These are phyloP conservation scores for Synanceia verrucosa DNA, from an alignment of 2,797 vertebrate genomes.

Conservation along the genomic window DNA sequence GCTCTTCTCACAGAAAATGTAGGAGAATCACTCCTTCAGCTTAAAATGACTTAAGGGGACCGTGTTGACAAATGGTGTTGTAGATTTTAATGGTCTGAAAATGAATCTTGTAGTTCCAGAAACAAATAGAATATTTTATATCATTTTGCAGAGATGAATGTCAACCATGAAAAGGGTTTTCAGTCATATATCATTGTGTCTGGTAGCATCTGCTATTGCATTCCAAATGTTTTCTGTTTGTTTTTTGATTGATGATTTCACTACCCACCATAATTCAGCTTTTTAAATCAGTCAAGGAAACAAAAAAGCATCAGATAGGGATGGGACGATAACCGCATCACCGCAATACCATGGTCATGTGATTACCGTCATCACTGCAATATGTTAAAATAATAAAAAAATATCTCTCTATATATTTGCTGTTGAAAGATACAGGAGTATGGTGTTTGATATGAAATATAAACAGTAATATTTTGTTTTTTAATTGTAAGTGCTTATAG, in stretches of 20 bases:
- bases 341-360: too few relatives aligned
- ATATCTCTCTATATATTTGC: too few relatives aligned
- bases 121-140: neutral
- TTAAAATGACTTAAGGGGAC: neutral
- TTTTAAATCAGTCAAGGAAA: neutral
- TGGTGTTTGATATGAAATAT: too few relatives aligned
- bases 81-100: neutral
- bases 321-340: too few relatives aligned
- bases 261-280: neutral
- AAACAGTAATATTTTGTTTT: too few relatives aligned
- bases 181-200: neutral
- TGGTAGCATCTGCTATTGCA: neutral
- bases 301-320: too few relatives aligned
- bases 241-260: neutral
- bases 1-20: neutral
- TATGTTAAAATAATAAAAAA: too few relatives aligned
- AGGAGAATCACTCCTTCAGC: neutral
- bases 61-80: neutral
- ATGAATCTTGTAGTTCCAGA: neutral
- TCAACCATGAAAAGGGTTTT: neutral
- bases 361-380: too few relatives aligned
- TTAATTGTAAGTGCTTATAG: too few relatives aligned
- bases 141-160: neutral
- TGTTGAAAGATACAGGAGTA: too few relatives aligned
- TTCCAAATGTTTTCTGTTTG: constrained; percentile 7